These are phyloP conservation scores for Leptinotarsa haldemani DNA, from an alignment of 2,888 invertebrate genomes.

Conservation along the genomic window DNA sequence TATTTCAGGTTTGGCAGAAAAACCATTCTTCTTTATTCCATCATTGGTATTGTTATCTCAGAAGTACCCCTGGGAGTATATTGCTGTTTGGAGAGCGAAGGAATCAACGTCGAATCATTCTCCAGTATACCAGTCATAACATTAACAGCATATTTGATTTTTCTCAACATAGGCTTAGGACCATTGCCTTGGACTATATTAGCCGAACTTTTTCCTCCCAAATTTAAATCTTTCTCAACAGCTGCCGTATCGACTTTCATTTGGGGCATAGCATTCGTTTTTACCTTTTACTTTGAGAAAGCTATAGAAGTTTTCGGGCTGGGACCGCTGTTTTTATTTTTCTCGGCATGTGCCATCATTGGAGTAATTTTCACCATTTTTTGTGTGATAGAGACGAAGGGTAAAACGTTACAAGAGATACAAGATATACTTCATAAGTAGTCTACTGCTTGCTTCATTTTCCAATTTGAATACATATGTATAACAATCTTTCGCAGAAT, in stretches of 20 bases:
- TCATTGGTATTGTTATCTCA: conserved; percentile 36
- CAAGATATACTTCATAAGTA: conserved; percentile 35
- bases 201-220: conserved; percentile 84
- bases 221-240: conserved; percentile 81
- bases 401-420: conserved; percentile 43
- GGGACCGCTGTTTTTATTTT: conserved; percentile 79
- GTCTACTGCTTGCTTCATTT: neutral
- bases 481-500: too few relatives aligned
- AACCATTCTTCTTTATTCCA: conserved; percentile 36
- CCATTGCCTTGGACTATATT: conserved; percentile 86
- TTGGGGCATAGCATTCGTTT: conserved; percentile 80
- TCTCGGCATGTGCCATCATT: conserved; percentile 72
- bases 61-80: conserved; percentile 39
- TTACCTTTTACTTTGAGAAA: conserved; percentile 77
- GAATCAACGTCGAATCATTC: conserved; percentile 26
- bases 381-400: conserved; percentile 45
- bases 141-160: conserved; percentile 78
- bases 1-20: conserved; percentile 39
- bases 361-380: conserved; percentile 80
- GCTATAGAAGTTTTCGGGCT: conserved; percentile 72
- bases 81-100: conserved; percentile 28
- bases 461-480: neutral
- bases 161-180: conserved; percentile 82
- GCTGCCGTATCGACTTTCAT: conserved; percentile 82
- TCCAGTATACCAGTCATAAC: conserved; percentile 79